A percentile compares a stretch with the other conserved stretches of the same genome.
phyloP scores from a whole-genome alignment of 2,113 vertebrate species.

The Antennarius striatus region DNA sequence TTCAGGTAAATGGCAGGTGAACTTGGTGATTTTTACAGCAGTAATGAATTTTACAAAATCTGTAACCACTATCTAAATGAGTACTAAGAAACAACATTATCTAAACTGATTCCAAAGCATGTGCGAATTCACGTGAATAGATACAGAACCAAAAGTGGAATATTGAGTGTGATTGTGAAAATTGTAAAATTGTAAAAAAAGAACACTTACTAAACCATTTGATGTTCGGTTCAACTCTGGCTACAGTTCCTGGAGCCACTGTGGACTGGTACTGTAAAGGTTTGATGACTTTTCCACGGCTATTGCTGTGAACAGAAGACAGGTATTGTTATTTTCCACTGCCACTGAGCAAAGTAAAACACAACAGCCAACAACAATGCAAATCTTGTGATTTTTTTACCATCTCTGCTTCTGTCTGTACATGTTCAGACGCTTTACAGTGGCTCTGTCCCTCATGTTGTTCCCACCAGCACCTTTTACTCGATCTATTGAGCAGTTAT shows the following conservation, averaged over 20 bases:
- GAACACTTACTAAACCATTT: slow-evolving; percentile 95
- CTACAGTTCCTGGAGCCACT: slow-evolving; percentile 89
- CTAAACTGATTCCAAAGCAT: no score
- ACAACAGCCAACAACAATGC: background rate
- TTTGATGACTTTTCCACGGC: slow-evolving; percentile 88
- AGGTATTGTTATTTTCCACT: background rate
- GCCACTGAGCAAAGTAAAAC: background rate
- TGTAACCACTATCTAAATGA: no score
- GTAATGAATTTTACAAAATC: background rate
- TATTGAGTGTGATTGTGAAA: no score
- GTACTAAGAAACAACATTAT: no score
- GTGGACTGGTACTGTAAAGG: slow-evolving; percentile 91
- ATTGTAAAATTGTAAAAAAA: background rate
- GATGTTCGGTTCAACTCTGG: slow-evolving; percentile 96
- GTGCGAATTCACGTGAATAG: no score
- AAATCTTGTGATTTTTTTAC: slow-evolving; percentile 71
- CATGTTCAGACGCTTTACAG: slow-evolving; percentile 96
- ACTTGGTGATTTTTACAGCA: background rate
- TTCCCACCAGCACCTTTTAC: slow-evolving; percentile 85
- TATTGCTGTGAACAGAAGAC: slow-evolving; percentile 80
- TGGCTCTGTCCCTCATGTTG: slow-evolving; percentile 94
- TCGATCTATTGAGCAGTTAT: slow-evolving; percentile 81
- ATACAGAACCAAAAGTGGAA: no score
- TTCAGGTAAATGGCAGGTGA: background rate
- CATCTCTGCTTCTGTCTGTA: slow-evolving; percentile 95